These are phyloP conservation scores for Margarornis squamiger DNA, from an alignment of 2,797 vertebrate species.

Conservation along the genomic window DNA sequence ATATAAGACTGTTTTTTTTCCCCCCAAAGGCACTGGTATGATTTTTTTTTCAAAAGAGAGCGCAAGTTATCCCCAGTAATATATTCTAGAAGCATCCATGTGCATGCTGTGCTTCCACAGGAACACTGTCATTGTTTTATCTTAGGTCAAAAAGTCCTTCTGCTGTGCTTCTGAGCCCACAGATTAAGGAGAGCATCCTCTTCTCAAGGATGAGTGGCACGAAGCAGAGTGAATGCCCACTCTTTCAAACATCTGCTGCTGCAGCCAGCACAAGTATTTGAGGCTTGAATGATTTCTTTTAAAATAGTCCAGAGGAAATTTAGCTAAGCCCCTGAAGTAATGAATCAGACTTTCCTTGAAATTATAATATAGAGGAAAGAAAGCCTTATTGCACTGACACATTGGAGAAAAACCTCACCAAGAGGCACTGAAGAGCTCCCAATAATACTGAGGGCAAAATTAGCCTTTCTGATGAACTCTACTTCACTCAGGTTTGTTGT, in stretches of 20 bases:
- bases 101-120: background rate
- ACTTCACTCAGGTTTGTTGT: background rate
- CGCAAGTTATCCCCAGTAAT: background rate
- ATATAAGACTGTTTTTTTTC: background rate
- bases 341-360: background rate
- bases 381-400: background rate
- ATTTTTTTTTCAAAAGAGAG: background rate
- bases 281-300: constrained; percentile 3
- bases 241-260: background rate
- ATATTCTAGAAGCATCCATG: constrained; percentile 15
- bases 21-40: background rate
- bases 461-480: background rate
- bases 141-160: constrained; percentile 3
- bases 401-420: background rate
- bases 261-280: background rate
- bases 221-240: background rate
- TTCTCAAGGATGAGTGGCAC: background rate
- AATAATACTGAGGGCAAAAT: background rate
- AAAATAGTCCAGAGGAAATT: background rate
- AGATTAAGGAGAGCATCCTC: background rate
- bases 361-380: background rate
- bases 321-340: constrained; percentile 12
- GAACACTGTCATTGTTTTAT: constrained; percentile 4
- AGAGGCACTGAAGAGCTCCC: background rate
- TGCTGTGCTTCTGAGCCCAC: background rate